Evolutionary conservation across 2,888 invertebrate species (phyloP), one percentile per base, ranked within the genome.

Genomic region (Physocephala rufipes): DNA sequence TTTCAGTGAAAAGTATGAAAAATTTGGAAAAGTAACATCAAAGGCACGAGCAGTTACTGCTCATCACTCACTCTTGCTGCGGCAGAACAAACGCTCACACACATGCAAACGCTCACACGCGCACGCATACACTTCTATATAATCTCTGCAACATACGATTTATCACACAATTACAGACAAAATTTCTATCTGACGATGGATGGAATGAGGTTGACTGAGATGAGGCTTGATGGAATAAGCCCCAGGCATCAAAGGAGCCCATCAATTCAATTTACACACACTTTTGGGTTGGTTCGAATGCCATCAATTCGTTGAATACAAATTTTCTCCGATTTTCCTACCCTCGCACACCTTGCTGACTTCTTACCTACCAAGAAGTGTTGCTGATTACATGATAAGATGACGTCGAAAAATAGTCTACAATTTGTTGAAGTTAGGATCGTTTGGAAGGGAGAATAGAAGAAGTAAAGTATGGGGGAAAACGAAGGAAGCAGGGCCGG

Each of bases 371-470:
- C 45, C 13, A 13, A 49, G 16, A 68, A 62, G 51, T 68, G 68
- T 59, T 13, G 59, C 71, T 73, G 73, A 73, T 73, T 71, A 71
- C 49, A 69, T 70, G 73, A 73, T 73, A 73, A 73, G 71, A 73
- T 71, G 73, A 69, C 73, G 69, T 69, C 69, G 71, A 71, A 73
- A 73, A 73, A 73, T 73, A 65, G 71, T 69, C 69, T 58, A 66
- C 66, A 62, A 73, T 73, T 73, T 73, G 69, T 73, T 73, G 62
- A 62, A 66, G 68, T 73, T 55, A 53, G 47, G 47, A 66, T 68
- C 59, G 69, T 53, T 59, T 65, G 67, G 45, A 49, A 55, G 36
- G 64, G 65, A 66, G 58, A 65, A 68, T 16, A 1, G 47, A 12
- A 53, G 63, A 21, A 16, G 15, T 36, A 1, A 53, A 15, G 36